phyloP scores from a whole-genome alignment of 2,113 vertebrate genomes.

The Chunga burmeisteri region DNA sequence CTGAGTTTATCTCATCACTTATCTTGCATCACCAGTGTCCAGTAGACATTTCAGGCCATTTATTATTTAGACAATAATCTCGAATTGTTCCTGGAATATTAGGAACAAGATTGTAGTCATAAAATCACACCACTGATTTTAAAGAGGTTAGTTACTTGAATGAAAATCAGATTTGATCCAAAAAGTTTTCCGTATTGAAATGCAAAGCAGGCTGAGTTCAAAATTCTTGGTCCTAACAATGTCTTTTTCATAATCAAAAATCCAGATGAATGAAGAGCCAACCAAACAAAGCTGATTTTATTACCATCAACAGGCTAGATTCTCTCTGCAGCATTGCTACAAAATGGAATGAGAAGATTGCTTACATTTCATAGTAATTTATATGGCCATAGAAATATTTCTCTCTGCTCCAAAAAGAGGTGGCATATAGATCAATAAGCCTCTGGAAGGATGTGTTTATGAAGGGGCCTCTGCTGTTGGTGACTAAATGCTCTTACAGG shows the following conservation, averaged over 20 bases:
- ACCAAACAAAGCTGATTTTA: neutral
- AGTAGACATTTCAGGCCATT: neutral
- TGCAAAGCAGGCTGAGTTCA: neutral
- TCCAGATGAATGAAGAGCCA: neutral
- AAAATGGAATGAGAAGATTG: neutral
- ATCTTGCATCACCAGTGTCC: neutral
- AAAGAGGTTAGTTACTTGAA: neutral
- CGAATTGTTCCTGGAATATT: neutral
- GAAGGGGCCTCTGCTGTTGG: neutral
- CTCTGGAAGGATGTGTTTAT: neutral
- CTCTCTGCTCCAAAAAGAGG: neutral
- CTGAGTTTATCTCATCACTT: neutral
- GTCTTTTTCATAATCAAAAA: neutral
- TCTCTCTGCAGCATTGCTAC: neutral
- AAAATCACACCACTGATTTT: neutral
- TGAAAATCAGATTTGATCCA: neutral
- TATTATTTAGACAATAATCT: neutral
- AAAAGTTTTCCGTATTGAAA: neutral
- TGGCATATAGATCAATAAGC: neutral
- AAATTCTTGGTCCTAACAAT: neutral
- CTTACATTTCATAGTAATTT: neutral
- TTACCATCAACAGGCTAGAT: neutral
- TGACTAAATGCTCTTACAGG: neutral
- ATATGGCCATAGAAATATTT: neutral
- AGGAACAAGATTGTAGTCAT: neutral